phyloP scores from a whole-genome alignment of 2,113 vertebrate species.

The Daboia siamensis region DNA sequence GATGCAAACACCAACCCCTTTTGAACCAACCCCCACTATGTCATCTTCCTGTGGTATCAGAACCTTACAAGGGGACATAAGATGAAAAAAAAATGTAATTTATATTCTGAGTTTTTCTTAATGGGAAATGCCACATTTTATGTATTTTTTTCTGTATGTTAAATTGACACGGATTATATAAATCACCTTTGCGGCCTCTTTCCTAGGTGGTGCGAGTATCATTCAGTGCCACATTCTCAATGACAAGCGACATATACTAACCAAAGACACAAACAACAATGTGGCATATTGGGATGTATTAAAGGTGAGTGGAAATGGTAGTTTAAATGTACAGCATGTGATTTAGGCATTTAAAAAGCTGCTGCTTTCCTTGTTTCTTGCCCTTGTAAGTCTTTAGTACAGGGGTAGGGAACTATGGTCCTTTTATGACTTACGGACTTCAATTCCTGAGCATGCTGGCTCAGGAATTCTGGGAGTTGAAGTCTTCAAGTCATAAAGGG shows the following conservation, averaged over 20 bases:
- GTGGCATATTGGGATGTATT: slow-evolving; percentile 98
- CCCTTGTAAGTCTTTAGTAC: background rate
- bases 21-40: background rate
- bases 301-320: slow-evolving; percentile 76
- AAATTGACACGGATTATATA: background rate
- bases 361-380: background rate
- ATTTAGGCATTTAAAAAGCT: background rate
- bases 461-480: background rate
- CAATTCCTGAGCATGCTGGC: background rate
- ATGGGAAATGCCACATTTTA: background rate
- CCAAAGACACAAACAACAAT: slow-evolving; percentile 98
- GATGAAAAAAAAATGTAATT: background rate
- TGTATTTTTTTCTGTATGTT: background rate
- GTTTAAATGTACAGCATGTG: background rate
- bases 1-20: background rate
- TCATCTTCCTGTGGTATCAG: background rate
- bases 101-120: background rate
- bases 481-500: background rate
- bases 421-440: background rate
- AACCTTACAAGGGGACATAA: background rate
- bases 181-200: background rate
- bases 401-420: background rate
- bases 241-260: slow-evolving; percentile 97
- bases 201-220: slow-evolving; percentile 92
- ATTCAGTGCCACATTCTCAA: slow-evolving; percentile 99